Evolutionary conservation across 2,797 vertebrate genomes (phyloP).

Genomic region (Danio choprae): DNA sequence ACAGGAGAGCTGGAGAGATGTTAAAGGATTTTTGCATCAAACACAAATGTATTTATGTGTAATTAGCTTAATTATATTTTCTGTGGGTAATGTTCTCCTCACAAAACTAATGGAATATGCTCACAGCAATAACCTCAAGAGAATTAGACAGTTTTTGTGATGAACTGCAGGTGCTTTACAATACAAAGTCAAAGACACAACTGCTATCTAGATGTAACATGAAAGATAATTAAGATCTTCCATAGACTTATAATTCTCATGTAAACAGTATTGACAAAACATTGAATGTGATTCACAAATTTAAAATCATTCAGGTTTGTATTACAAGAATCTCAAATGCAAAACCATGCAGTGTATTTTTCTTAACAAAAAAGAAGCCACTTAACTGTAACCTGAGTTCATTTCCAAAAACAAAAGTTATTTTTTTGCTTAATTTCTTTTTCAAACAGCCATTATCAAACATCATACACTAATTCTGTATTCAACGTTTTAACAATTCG

Average conservation of each 20-base stretch:
- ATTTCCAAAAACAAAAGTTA: background rate
- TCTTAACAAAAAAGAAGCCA: background rate
- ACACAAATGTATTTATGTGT: no score
- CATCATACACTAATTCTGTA: no score
- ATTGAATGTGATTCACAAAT: background rate
- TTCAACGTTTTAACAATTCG: no score
- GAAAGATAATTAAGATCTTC: background rate
- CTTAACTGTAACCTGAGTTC: background rate
- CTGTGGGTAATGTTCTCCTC: background rate
- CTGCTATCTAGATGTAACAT: conserved; percentile 18
- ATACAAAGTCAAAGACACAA: background rate
- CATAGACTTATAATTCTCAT: background rate
- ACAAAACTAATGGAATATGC: background rate
- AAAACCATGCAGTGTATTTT: background rate
- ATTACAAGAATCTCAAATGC: background rate
- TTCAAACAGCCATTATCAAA: no score
- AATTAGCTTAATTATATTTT: background rate
- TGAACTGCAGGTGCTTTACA: background rate
- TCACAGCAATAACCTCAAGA: background rate
- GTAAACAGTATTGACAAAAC: background rate
- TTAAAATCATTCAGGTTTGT: background rate
- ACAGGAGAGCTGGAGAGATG: no score
- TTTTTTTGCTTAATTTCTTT: no score
- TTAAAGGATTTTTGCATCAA: no score
- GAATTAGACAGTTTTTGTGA: background rate